These are phyloP conservation scores for Sterna hirundo DNA, from an alignment of 2,113 vertebrate species.

Conservation along the genomic window DNA sequence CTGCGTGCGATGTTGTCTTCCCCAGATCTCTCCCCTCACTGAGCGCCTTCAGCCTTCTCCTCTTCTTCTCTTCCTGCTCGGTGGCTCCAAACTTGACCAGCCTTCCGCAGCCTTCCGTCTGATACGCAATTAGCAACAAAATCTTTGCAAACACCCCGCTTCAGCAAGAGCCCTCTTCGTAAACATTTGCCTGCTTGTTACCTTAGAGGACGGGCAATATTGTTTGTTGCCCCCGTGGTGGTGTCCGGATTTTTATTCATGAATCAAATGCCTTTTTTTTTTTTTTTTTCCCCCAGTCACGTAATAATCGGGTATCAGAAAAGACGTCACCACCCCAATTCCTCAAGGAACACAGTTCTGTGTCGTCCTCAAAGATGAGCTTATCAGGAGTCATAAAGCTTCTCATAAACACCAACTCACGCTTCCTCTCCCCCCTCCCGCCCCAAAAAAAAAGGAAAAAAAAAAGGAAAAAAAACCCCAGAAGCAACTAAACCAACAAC, in stretches of 20 bases:
- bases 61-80: slow-evolving; percentile 75
- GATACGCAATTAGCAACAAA: slow-evolving; percentile 73
- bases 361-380: slow-evolving; percentile 90
- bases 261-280: slow-evolving; percentile 84
- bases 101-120: slow-evolving; percentile 75
- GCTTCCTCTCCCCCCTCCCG: neutral
- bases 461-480: neutral
- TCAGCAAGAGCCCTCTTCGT: slow-evolving; percentile 72
- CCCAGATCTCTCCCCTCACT: slow-evolving; percentile 76
- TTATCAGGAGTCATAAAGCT: slow-evolving; percentile 85
- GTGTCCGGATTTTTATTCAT: slow-evolving; percentile 92
- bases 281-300: slow-evolving; percentile 78
- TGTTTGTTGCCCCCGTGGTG: slow-evolving; percentile 81
- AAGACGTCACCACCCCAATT: slow-evolving; percentile 95
- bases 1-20: slow-evolving; percentile 75
- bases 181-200: slow-evolving; percentile 85
- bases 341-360: slow-evolving; percentile 93
- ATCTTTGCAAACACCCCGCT: slow-evolving; percentile 72
- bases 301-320: slow-evolving; percentile 93
- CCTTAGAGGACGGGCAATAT: slow-evolving; percentile 85
- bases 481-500: neutral
- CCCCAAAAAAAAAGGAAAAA: neutral
- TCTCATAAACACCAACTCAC: slow-evolving; percentile 82
- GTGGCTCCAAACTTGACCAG: slow-evolving; percentile 77
- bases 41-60: slow-evolving; percentile 77